phyloP scores from a whole-genome alignment of 2,797 vertebrate genomes.

The Gambelia wislizenii region DNA sequence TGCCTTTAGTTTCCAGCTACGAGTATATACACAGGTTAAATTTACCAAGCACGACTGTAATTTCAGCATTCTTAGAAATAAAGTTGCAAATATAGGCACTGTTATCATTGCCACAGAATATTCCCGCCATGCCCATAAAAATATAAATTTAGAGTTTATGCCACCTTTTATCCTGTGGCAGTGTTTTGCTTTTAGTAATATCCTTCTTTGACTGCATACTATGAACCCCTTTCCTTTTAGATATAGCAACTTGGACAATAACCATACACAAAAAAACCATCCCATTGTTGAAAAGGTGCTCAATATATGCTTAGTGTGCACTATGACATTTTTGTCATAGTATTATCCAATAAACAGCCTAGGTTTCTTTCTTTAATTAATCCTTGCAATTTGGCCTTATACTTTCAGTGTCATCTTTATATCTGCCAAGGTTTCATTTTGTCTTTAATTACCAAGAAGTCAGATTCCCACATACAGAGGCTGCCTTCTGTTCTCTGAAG shows the following conservation, averaged over 20 bases:
- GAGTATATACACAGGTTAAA: background rate
- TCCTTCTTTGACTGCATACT: too few relatives aligned
- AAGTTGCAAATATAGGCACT: background rate
- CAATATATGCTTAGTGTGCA: slow-evolving; percentile 45
- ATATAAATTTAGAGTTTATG: slow-evolving; percentile 1
- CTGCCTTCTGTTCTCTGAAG: background rate
- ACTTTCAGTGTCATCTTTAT: slow-evolving; percentile 18
- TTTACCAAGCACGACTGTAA: background rate
- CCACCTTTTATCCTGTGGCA: too few relatives aligned
- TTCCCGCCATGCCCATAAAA: background rate
- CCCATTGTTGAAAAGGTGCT: slow-evolving; percentile 50
- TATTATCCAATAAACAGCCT: slow-evolving; percentile 44
- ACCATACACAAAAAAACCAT: slow-evolving; percentile 5
- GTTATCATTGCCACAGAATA: background rate
- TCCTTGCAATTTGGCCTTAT: slow-evolving; percentile 18
- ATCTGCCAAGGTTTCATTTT: slow-evolving; percentile 29
- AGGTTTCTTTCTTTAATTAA: slow-evolving; percentile 9
- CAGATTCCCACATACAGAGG: background rate
- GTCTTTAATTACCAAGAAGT: slow-evolving; percentile 1
- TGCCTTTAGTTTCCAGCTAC: background rate
- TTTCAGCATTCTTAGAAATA: background rate
- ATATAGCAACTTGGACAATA: slow-evolving; percentile 34
- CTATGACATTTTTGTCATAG: slow-evolving; percentile 6
- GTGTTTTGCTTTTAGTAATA: too few relatives aligned
- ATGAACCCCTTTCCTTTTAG: too few relatives aligned